Evolutionary conservation across 2,888 invertebrate species (phyloP), one percentile per base, ranked within the genome.

Genomic region (Lochmaea capreae): DNA sequence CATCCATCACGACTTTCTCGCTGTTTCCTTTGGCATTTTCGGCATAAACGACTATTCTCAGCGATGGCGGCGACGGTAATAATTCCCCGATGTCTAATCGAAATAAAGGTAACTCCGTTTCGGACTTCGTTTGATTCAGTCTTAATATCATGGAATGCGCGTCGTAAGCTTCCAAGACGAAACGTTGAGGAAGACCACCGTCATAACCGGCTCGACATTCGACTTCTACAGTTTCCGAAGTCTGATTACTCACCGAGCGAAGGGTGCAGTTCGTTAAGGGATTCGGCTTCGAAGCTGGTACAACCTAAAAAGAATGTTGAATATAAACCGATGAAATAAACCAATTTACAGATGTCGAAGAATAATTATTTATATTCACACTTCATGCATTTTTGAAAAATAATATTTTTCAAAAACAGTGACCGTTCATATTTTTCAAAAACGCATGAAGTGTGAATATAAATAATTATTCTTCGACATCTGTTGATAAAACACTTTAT

Each of bases 131-230:
- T 65, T 78, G 61, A 84, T 94, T 95, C 77, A 94, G 89, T 69
- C 93, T 88, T 49, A 94, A 88, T 77, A 90, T 91, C 83, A 92
- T 93, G 18, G 93, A 93, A 81, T 90, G 87, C 0, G 93, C 92
- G 81, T 95, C 95, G 82, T 94, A 91, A 0, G 95, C 95, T 86
- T 96, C 96, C 73, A 97, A 87, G 68, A 94, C 89, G 87, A 96
- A 96, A 77, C 92, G 92, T 86, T 97, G 97, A 58, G 94, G 94
- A 73, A 97, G 90, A 0, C 97, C 97, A 1, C 97, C 96, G 84
- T 97, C 96, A 86, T 96, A 96, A 61, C 96, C 97, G 0, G 94
- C 91, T 74, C 94, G 92, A 86, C 97, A 97, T 82, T 95, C 94
- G 74, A 97, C 92, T 83, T 94, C 93, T 83, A 97, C 88, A 67